phyloP scores from a whole-genome alignment of 2,888 invertebrate species.

The Melanargia galathea region DNA sequence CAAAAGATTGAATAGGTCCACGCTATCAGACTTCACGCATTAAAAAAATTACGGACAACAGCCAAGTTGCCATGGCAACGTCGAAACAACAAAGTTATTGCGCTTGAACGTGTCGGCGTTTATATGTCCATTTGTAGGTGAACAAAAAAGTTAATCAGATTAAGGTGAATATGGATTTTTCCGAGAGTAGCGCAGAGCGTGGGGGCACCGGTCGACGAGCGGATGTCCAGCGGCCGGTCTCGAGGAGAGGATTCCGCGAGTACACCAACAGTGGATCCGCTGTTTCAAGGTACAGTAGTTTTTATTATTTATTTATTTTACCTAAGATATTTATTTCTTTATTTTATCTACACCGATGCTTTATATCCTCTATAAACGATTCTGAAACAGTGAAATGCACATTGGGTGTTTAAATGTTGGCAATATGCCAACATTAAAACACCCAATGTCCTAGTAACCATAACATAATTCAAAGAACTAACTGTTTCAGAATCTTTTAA shows the following conservation, averaged over 20 bases:
- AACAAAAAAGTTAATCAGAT: constrained; percentile 33
- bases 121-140: constrained; percentile 41
- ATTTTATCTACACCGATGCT: too few species aligned
- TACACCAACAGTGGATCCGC: constrained; percentile 65
- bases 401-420: too few species aligned
- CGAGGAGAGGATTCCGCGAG: constrained; percentile 69
- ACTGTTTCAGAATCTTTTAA: too few species aligned
- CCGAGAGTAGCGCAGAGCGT: constrained; percentile 60
- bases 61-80: constrained; percentile 59
- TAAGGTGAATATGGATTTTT: constrained; percentile 70
- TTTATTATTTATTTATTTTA: too few species aligned
- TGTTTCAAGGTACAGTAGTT: constrained; percentile 56
- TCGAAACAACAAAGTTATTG: constrained; percentile 61
- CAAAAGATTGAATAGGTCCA: too few species aligned
- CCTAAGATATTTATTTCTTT: too few species aligned
- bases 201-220: constrained; percentile 55
- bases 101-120: constrained; percentile 55
- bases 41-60: not conserved
- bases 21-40: not conserved
- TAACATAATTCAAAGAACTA: too few species aligned
- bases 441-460: too few species aligned
- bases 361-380: too few species aligned
- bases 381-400: too few species aligned
- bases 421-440: too few species aligned
- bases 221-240: constrained; percentile 66